These are phyloP conservation scores for Haliclona indistincta DNA, from an alignment of 37 sponge, comb jelly and placozoan species.

Conservation along the genomic window DNA sequence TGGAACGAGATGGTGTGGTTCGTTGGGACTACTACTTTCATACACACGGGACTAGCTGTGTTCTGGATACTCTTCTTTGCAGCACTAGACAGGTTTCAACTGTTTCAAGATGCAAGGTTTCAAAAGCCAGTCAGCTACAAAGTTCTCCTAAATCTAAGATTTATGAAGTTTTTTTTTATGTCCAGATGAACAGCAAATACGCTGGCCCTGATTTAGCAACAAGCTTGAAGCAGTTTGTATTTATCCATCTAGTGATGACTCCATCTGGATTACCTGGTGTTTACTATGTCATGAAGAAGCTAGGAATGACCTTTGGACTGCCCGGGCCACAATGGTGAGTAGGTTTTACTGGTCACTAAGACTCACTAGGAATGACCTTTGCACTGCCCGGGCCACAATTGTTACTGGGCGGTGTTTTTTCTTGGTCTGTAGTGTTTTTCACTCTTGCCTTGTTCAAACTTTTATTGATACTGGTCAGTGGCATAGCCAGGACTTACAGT, in stretches of 20 bases:
- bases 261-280: constrained; percentile 30
- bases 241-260: constrained; percentile 11
- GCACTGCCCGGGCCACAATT: constrained; percentile 6
- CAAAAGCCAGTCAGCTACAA: constrained; percentile 5
- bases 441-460: no score
- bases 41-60: constrained; percentile 8
- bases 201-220: not conserved
- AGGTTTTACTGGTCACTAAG: no score
- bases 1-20: constrained; percentile 25
- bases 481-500: no score
- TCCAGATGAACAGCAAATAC: not conserved
- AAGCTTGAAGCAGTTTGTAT: not conserved
- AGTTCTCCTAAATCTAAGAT: not conserved
- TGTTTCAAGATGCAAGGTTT: constrained; percentile 39
- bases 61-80: not conserved
- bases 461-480: no score
- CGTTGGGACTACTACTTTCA: not conserved
- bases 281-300: constrained; percentile 33
- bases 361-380: constrained; percentile 13
- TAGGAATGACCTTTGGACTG: constrained; percentile 3
- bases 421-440: no score
- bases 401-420: no score
- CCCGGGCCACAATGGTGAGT: constrained; percentile 24
- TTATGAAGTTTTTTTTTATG: not conserved
- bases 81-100: constrained; percentile 17